phyloP scores from a whole-genome alignment of 2,888 invertebrate species.

The Sisyra nigra region DNA sequence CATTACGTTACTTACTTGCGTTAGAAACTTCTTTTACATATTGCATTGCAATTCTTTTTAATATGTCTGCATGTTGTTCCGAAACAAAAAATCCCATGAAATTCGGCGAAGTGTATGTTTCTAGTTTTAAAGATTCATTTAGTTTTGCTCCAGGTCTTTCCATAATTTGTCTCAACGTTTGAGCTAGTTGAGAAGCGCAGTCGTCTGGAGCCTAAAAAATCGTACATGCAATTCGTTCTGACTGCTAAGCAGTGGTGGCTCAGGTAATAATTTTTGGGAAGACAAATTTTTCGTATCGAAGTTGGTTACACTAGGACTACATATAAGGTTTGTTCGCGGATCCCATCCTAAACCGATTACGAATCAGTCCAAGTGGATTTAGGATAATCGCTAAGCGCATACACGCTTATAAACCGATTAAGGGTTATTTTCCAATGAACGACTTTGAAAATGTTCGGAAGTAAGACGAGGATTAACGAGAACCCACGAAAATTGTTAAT shows the following conservation, averaged over 20 bases:
- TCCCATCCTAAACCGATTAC: too few relatives aligned
- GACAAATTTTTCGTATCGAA: too few relatives aligned
- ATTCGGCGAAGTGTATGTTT: slow-evolving; percentile 72
- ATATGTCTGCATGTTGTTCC: slow-evolving; percentile 63
- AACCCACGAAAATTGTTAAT: too few relatives aligned
- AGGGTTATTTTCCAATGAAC: too few relatives aligned
- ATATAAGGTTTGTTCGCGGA: too few relatives aligned
- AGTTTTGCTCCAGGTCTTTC: slow-evolving; percentile 51
- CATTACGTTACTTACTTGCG: slow-evolving; percentile 38
- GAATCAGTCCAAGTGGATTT: too few relatives aligned
- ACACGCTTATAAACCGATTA: too few relatives aligned
- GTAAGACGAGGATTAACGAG: too few relatives aligned
- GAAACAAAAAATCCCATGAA: slow-evolving; percentile 84
- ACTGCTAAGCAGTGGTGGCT: neutral
- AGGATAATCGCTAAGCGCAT: too few relatives aligned
- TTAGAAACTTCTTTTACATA: slow-evolving; percentile 67
- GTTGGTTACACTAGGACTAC: too few relatives aligned
- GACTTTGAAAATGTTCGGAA: too few relatives aligned
- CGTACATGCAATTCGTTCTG: neutral
- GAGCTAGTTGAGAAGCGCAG: slow-evolving; percentile 47
- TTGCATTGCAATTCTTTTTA: slow-evolving; percentile 61
- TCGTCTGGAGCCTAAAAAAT: slow-evolving; percentile 55
- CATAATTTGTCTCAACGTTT: slow-evolving; percentile 57
- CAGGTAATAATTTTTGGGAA: neutral
- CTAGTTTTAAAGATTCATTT: slow-evolving; percentile 49